A percentile compares a stretch with the other conserved stretches of the same genome.
These are phyloP conservation scores for Aphelenchoides besseyi DNA, from an alignment of 1,140 invertebrate species.

Conservation along the genomic window DNA sequence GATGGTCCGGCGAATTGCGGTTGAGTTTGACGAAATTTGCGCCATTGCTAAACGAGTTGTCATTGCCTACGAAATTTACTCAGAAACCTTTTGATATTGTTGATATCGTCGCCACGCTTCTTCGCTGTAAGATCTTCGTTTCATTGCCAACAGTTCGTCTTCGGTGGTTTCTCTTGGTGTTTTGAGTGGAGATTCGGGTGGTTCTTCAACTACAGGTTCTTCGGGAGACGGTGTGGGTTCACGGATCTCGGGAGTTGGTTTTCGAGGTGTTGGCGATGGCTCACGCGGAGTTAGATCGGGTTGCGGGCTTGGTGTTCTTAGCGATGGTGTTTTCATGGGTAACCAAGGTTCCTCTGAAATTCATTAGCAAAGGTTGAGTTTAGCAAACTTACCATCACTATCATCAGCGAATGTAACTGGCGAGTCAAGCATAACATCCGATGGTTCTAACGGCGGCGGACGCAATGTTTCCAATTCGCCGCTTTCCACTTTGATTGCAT, in stretches of 20 bases:
- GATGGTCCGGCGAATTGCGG: not conserved
- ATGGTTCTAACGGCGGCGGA: constrained; percentile 56
- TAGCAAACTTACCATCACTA: constrained; percentile 39
- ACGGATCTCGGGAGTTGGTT: constrained; percentile 40
- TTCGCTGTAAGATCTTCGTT: constrained; percentile 55
- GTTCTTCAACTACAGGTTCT: too few relatives aligned
- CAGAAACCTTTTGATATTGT: constrained; percentile 54
- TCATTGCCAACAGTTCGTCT: constrained; percentile 43
- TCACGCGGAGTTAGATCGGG: constrained; percentile 11
- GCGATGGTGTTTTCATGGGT: constrained; percentile 20
- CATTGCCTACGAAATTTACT: not conserved
- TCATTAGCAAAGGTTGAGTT: not conserved
- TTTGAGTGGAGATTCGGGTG: too few relatives aligned
- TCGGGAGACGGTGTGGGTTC: not conserved
- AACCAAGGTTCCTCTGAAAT: constrained; percentile 1
- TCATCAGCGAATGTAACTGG: constrained; percentile 55
- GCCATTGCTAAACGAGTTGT: not conserved
- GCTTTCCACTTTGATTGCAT: constrained; percentile 60
- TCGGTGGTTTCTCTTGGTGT: constrained; percentile 30
- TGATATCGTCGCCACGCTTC: constrained; percentile 60
- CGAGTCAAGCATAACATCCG: constrained; percentile 47
- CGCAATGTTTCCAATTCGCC: constrained; percentile 54
- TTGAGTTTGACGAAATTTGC: constrained; percentile 11
- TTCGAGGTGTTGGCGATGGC: constrained; percentile 44
- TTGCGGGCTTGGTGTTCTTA: constrained; percentile 25